Conservation (phyloP, 2,888 invertebrate genomes). For the Molanna angustata region DNA sequence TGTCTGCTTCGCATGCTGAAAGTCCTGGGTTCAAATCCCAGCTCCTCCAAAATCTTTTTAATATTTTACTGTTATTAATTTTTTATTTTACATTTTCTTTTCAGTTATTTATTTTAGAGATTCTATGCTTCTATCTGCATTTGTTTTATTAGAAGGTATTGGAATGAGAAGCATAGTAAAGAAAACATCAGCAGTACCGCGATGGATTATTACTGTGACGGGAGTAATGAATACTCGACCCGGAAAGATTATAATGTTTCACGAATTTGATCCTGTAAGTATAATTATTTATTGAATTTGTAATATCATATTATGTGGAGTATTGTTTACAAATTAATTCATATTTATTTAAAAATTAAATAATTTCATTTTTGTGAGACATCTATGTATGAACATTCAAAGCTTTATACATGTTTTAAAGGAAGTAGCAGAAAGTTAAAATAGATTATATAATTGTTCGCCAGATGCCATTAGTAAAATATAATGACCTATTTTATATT, state of each 20-base stretch:
- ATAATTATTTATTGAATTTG: too few species aligned
- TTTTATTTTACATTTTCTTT: conserved; percentile 20
- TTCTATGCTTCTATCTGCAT: conserved; percentile 18
- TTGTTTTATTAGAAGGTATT: conserved; percentile 25
- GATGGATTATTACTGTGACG: conserved; percentile 20
- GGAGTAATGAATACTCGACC: conserved; percentile 24
- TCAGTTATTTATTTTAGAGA: conserved; percentile 33
- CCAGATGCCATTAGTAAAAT: too few species aligned
- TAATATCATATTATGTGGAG: too few species aligned
- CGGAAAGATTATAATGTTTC: conserved; percentile 29
- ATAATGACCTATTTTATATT: too few species aligned
- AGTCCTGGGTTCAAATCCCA: conserved; percentile 66
- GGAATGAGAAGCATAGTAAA: conserved; percentile 17
- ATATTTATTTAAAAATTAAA: too few species aligned
- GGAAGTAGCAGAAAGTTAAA: too few species aligned
- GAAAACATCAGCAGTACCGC: conserved; percentile 9
- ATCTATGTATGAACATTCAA: too few species aligned
- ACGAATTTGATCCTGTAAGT: conserved; percentile 31
- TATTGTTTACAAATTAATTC: too few species aligned
- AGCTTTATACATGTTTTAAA: too few species aligned
- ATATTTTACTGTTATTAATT: conserved; percentile 14
- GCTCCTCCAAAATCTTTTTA: conserved; percentile 51
- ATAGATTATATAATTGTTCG: too few species aligned
- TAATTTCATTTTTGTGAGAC: too few species aligned
- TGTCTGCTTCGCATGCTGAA: conserved; percentile 67